Base-by-base conservation (phyloP, 2,113 vertebrate genomes). In the Tylochromis polylepis region DNA sequence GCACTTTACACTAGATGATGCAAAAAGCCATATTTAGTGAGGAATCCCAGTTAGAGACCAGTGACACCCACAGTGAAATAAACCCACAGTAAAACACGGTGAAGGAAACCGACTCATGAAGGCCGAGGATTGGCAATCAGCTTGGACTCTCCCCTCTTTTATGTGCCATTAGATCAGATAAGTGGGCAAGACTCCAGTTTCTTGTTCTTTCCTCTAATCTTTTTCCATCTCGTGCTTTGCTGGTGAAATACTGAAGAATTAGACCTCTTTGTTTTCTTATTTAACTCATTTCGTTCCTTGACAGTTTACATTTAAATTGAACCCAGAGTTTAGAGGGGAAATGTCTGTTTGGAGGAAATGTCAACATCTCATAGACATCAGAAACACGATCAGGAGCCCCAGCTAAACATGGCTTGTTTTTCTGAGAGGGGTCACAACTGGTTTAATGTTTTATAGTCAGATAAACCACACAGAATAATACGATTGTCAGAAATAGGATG, bases 301-400 rank as follows among this genome's bases (percentile, higher is more conserved):
- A 53, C 46, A 53, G 72, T 31, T 77, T 77, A 77, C 46, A 31
- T 77, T 77, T 53, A 77, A 77, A 53, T 18, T n/a, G 27, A 53
- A 34, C 46, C 27, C 46, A n/a, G 18, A 53, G 72, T 53, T 77
- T 53, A 53, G 46, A 77, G 27, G 72, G 72, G 46, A 77, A 77
- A 77, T 53, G 72, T 77, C 72, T 77, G 46, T 77, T 77, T 77
- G 72, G 46, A 77, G 72, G 4, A 53, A 77, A 53, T 31, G 27
- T 77, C 72, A 77, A 77, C 72, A 77, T 77, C 46, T 77, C 72
- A 53, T 53, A 51, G 46, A 51, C 46, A 77, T 77, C 72, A 53
- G 72, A 53, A 77, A 53, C 72, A 34, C 11, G 11, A 77, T 77
- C 72, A 77, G 72, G 46, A 77, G 67, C 5, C 72, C 46, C 2